Conservation (phyloP, 2,888 invertebrate genomes). For the Barypeithes pellucidus region DNA sequence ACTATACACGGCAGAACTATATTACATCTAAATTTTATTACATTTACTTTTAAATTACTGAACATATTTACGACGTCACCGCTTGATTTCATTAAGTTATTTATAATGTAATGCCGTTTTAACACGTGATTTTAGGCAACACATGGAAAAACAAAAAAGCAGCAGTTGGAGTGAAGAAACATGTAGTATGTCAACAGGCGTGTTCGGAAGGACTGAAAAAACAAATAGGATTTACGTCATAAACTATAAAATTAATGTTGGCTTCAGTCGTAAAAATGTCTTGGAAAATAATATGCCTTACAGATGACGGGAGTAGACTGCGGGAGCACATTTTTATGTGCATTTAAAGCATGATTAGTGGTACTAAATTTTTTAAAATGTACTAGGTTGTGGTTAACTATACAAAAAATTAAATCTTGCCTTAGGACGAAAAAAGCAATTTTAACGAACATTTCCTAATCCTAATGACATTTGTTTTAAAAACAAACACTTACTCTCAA, state of each 20-base stretch:
- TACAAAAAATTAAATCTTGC: too few relatives aligned
- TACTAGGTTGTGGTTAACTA: too few relatives aligned
- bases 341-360: background rate
- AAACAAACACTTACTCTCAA: too few relatives aligned
- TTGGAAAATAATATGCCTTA: slow-evolving; percentile 3
- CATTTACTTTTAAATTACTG: too few relatives aligned
- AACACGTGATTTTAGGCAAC: slow-evolving; percentile 15
- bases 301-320: background rate
- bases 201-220: slow-evolving; percentile 18
- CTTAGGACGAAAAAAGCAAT: too few relatives aligned
- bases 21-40: too few relatives aligned
- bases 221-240: slow-evolving; percentile 14
- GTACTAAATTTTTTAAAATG: slow-evolving; percentile 10
- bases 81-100: too few relatives aligned
- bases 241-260: slow-evolving; percentile 5
- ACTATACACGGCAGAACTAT: too few relatives aligned
- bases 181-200: slow-evolving; percentile 19
- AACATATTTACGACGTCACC: too few relatives aligned
- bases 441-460: too few relatives aligned
- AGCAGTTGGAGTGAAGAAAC: slow-evolving; percentile 6
- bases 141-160: slow-evolving; percentile 5
- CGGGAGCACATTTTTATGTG: too few relatives aligned
- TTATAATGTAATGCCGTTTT: background rate
- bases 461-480: too few relatives aligned
- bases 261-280: slow-evolving; percentile 4